These are phyloP conservation scores for Cataglyphis albicans DNA, from an alignment of 2,888 invertebrate species.

Conservation along the genomic window DNA sequence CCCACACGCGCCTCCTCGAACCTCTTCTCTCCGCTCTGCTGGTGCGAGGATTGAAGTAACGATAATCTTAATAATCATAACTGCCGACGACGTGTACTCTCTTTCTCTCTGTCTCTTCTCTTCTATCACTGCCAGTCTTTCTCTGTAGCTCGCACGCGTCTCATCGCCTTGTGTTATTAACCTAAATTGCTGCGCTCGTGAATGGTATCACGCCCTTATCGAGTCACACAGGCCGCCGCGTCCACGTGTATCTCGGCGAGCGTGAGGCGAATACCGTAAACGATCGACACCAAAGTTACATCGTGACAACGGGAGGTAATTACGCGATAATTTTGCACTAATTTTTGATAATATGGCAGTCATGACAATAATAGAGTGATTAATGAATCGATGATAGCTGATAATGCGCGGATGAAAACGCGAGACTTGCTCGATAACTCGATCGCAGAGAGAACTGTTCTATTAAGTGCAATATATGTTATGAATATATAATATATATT, in stretches of 20 bases:
- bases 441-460: not conserved
- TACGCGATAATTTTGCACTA: slow-evolving; percentile 55
- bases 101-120: not conserved
- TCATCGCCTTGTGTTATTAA: slow-evolving; percentile 75
- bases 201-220: slow-evolving; percentile 71
- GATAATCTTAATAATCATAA: slow-evolving; percentile 70
- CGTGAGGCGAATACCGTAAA: slow-evolving; percentile 9
- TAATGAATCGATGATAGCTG: slow-evolving; percentile 63
- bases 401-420: slow-evolving; percentile 31
- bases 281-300: not conserved
- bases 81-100: slow-evolving; percentile 50
- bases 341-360: slow-evolving; percentile 56
- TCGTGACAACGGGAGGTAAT: slow-evolving; percentile 55
- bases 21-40: not conserved
- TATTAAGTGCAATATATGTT: slow-evolving; percentile 1
- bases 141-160: slow-evolving; percentile 47
- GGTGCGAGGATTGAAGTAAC: slow-evolving; percentile 55
- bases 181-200: slow-evolving; percentile 74
- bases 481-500: not conserved
- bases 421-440: slow-evolving; percentile 6
- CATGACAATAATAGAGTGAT: slow-evolving; percentile 59
- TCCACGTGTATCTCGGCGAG: slow-evolving; percentile 40
- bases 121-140: slow-evolving; percentile 1
- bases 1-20: slow-evolving; percentile 60
- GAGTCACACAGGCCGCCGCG: slow-evolving; percentile 48